Evolutionary conservation across 1,140 invertebrate genomes (phyloP).

Genomic region (Anagrus nilaparvatae): DNA sequence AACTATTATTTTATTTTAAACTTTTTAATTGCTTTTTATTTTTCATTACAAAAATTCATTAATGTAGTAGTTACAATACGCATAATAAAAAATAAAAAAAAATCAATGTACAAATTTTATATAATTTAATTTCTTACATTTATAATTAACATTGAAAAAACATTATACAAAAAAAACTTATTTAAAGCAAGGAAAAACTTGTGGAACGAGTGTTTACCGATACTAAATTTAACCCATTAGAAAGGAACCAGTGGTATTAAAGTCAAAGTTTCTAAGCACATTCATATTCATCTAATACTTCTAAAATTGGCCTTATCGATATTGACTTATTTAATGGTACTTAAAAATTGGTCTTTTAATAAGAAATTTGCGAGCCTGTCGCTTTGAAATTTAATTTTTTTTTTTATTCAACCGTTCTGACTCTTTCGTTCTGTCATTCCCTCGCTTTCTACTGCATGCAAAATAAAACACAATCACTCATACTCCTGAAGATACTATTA

Average conservation of each 20-base stretch:
- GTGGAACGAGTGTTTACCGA: too few species aligned
- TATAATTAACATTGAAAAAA: slow-evolving; percentile 14
- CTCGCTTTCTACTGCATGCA: not conserved
- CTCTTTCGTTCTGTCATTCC: slow-evolving; percentile 3
- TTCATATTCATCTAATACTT: slow-evolving; percentile 15
- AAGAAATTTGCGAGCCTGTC: slow-evolving; percentile 15
- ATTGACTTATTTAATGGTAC: slow-evolving; percentile 16
- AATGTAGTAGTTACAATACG: not conserved
- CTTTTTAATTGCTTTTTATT: slow-evolving; percentile 8
- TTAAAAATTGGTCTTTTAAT: slow-evolving; percentile 14
- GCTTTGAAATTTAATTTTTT: slow-evolving; percentile 15
- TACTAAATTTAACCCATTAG: too few species aligned
- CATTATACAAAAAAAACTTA: slow-evolving; percentile 10
- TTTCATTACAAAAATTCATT: slow-evolving; percentile 1
- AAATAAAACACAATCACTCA: too few species aligned
- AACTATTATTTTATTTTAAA: too few species aligned
- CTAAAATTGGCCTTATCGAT: slow-evolving; percentile 13
- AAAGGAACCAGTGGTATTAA: slow-evolving; percentile 12
- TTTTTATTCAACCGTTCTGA: slow-evolving; percentile 3
- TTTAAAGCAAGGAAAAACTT: slow-evolving; percentile 11
- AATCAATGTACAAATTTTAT: slow-evolving; percentile 1
- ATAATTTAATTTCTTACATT: slow-evolving; percentile 11
- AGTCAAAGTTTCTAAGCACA: slow-evolving; percentile 15
- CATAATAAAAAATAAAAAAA: slow-evolving; percentile 2
- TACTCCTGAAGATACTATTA: too few species aligned